phyloP scores from a whole-genome alignment of 2,888 invertebrate genomes.

The Lepeophtheirus nordmannii region DNA sequence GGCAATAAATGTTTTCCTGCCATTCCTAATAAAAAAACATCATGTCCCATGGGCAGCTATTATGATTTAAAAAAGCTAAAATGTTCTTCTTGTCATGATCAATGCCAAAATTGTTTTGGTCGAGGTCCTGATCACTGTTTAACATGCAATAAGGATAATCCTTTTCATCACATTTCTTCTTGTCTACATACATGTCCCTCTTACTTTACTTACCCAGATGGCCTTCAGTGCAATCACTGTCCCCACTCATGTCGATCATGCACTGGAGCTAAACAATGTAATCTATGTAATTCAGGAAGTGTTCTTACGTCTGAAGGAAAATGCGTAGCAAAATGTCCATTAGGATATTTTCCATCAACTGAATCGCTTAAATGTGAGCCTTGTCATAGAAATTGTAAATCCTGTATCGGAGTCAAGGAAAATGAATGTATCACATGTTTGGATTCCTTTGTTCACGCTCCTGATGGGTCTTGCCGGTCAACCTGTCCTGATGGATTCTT shows the following conservation, averaged over 20 bases:
- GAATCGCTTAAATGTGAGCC: neutral
- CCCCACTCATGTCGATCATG: constrained; percentile 2
- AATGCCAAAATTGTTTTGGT: neutral
- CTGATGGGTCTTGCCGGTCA: too few species aligned
- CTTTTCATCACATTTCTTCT: neutral
- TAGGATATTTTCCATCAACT: neutral
- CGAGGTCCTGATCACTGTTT: constrained; percentile 42
- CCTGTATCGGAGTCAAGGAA: neutral
- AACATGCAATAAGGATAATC: constrained; percentile 45
- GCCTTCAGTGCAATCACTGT: constrained; percentile 1
- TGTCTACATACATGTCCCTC: neutral
- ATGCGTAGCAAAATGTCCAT: neutral
- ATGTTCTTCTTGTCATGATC: neutral
- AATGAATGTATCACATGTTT: neutral
- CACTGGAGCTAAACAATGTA: neutral
- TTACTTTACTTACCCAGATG: neutral
- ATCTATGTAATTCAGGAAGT: neutral
- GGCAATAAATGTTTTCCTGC: neutral
- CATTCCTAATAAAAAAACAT: neutral
- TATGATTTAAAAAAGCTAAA: neutral
- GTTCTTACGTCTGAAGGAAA: neutral
- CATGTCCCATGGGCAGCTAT: neutral
- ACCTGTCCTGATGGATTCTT: neutral
- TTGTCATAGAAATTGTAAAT: constrained; percentile 5
- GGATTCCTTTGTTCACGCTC: constrained; percentile 6